Conservation (phyloP, 2,888 invertebrate species). For the Mesoligia furuncula region DNA sequence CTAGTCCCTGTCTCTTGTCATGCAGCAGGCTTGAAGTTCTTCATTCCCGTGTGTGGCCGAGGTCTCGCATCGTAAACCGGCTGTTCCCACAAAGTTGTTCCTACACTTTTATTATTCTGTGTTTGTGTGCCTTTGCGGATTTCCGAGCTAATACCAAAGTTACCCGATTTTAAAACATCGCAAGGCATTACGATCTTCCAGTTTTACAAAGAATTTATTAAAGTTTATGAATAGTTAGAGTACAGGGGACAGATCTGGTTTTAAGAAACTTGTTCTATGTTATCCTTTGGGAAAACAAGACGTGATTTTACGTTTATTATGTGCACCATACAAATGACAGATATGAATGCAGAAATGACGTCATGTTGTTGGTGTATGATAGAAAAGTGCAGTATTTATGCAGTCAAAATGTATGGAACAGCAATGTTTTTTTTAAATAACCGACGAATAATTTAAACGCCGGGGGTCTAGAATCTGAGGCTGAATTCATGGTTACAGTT, state of each 20-base stretch:
- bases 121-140: slow-evolving; percentile 68
- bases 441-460: too few species aligned
- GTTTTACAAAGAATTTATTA: background rate
- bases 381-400: too few species aligned
- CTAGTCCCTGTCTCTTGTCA: background rate
- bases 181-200: slow-evolving; percentile 17
- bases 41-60: slow-evolving; percentile 46
- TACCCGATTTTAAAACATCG: slow-evolving; percentile 63
- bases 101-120: slow-evolving; percentile 74
- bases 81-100: slow-evolving; percentile 72
- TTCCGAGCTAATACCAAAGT: slow-evolving; percentile 72
- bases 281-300: background rate
- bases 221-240: background rate
- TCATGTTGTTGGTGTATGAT: too few species aligned
- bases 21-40: slow-evolving; percentile 20
- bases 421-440: too few species aligned
- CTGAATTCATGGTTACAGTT: too few species aligned
- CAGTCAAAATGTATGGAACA: too few species aligned
- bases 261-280: background rate
- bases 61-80: slow-evolving; percentile 66
- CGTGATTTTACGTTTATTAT: background rate
- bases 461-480: too few species aligned
- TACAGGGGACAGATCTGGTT: background rate
- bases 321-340: background rate
- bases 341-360: background rate